Percentiles rank a stretch among this genome's conserved stretches.
phyloP scores from a whole-genome alignment of 23 tunicate species.

The Oikopleura dioica region DNA sequence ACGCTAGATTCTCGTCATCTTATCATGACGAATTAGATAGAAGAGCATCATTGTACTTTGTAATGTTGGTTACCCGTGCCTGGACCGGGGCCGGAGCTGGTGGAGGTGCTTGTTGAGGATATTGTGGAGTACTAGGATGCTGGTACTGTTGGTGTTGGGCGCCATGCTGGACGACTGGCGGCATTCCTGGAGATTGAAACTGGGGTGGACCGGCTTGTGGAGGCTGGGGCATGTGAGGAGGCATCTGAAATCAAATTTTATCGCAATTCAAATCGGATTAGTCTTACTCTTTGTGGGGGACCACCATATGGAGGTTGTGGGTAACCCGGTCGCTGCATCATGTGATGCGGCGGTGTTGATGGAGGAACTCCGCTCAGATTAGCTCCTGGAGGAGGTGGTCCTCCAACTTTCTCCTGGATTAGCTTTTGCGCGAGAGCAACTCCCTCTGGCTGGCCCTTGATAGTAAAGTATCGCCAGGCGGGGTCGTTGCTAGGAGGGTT shows the following conservation, averaged over 20 bases:
- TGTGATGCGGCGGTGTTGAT: neutral
- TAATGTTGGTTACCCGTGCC: neutral
- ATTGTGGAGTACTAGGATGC: no score
- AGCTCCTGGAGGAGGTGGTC: slow-evolving; percentile 1
- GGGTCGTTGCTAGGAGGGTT: slow-evolving; percentile 1
- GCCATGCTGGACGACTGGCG: slow-evolving; percentile 5
- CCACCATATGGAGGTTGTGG: slow-evolving; percentile 7
- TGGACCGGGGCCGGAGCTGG: neutral
- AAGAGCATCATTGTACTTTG: neutral
- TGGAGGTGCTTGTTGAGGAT: neutral
- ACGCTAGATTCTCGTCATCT: no score
- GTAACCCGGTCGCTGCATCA: neutral
- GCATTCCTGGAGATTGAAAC: neutral
- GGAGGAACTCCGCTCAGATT: neutral
- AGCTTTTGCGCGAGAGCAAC: neutral
- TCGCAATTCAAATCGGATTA: no score
- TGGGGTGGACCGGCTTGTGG: neutral
- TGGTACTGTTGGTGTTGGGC: no score
- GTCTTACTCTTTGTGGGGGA: slow-evolving; percentile 13
- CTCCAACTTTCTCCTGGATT: slow-evolving; percentile 1
- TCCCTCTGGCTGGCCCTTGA: neutral
- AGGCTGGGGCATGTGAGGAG: slow-evolving; percentile 3
- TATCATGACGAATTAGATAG: no score
- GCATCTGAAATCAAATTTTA: no score
- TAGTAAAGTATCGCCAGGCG: neutral